Percentiles rank a stretch among this genome's conserved stretches.
Evolutionary conservation across 2,113 vertebrate genomes (phyloP).

Genomic region (Tragelaphus imberbis): DNA sequence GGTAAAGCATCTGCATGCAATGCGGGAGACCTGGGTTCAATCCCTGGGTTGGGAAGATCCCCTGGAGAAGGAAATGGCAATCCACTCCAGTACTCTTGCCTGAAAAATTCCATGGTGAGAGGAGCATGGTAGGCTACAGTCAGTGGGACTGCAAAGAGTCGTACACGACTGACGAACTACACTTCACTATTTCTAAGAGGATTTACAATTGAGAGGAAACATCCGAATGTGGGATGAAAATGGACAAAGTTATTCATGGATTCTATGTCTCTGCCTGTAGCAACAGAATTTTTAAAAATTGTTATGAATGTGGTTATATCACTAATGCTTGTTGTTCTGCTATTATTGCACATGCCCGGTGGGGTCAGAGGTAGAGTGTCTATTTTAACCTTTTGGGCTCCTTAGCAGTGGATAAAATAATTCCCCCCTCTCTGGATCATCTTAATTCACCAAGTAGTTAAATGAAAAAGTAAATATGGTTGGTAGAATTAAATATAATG

Average conservation of each 20-base stretch:
- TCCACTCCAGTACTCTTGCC: background rate
- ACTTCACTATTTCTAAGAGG: background rate
- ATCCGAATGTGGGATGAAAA: background rate
- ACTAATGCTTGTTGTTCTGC: background rate
- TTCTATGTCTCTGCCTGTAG: background rate
- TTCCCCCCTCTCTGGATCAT: background rate
- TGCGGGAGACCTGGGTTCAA: background rate
- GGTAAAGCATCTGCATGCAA: background rate
- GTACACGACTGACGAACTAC: background rate
- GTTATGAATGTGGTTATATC: background rate
- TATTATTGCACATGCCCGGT: accelerated
- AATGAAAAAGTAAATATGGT: background rate
- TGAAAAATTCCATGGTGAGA: background rate
- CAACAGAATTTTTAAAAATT: background rate
- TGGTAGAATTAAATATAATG: background rate
- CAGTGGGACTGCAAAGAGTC: accelerated
- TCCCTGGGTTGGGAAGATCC: background rate
- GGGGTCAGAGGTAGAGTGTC: background rate
- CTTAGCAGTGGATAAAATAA: background rate
- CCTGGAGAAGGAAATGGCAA: background rate
- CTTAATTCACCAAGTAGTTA: background rate
- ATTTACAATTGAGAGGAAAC: background rate
- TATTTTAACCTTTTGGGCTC: background rate
- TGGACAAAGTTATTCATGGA: background rate
- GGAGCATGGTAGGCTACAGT: background rate